These are phyloP conservation scores for Leptestheria dahalacensis DNA, from an alignment of 1,140 invertebrate genomes.

Conservation along the genomic window DNA sequence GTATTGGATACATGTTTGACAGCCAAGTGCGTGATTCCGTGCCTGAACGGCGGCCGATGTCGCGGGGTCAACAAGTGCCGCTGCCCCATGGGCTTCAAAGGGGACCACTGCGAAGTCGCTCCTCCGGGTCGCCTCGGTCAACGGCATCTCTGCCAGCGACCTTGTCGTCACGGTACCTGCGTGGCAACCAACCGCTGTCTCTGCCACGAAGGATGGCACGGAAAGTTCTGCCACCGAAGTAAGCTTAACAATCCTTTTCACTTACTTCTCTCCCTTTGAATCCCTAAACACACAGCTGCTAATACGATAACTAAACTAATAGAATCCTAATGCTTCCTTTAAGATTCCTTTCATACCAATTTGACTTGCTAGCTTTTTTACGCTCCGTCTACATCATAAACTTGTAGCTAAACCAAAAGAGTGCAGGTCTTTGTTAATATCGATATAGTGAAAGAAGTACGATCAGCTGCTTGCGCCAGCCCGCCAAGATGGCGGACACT, in stretches of 20 bases:
- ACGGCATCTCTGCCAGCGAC: constrained; percentile 46
- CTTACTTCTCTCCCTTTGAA: neutral
- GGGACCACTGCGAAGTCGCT: constrained; percentile 70
- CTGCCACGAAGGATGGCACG: constrained; percentile 56
- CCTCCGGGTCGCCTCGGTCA: constrained; percentile 31
- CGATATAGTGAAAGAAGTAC: no score
- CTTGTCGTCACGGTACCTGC: constrained; percentile 51
- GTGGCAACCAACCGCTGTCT: constrained; percentile 46
- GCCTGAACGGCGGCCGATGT: constrained; percentile 67
- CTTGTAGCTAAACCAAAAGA: no score
- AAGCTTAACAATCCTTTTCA: neutral
- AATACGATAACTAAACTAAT: neutral
- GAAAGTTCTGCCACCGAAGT: constrained; percentile 42
- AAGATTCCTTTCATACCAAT: no score
- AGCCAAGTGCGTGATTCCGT: constrained; percentile 81
- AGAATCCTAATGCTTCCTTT: neutral
- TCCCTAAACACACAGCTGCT: neutral
- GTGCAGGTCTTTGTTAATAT: no score
- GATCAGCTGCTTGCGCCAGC: no score
- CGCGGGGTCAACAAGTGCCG: constrained; percentile 70
- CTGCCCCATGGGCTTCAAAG: constrained; percentile 56
- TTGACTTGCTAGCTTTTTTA: no score
- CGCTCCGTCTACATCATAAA: no score
- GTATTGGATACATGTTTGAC: constrained; percentile 20
- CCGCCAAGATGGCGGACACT: no score